Percentiles rank a stretch among this genome's conserved stretches.
Conservation (phyloP, 2,113 vertebrate species). For the Peromyscus polionotus region DNA sequence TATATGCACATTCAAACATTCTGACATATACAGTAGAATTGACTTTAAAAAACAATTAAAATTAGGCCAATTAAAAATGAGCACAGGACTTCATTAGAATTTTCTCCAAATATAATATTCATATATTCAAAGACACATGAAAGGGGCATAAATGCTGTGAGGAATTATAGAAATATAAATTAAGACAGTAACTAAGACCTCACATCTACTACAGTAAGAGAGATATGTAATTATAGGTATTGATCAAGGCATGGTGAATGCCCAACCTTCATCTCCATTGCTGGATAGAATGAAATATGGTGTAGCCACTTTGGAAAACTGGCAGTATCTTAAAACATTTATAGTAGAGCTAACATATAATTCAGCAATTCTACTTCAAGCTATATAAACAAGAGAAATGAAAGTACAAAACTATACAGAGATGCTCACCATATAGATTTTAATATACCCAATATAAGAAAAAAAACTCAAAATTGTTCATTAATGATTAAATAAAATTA, state of each 20-base stretch:
- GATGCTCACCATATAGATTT: neutral
- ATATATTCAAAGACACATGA: neutral
- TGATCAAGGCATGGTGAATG: neutral
- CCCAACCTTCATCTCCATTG: neutral
- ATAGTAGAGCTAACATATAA: neutral
- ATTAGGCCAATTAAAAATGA: neutral
- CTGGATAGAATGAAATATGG: neutral
- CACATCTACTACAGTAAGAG: neutral
- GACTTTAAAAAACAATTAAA: neutral
- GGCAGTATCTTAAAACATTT: neutral
- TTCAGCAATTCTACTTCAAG: neutral
- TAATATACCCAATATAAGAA: neutral
- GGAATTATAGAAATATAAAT: conserved; percentile 17
- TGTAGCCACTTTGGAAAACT: neutral
- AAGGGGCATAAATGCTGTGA: neutral
- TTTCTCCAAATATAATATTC: neutral
- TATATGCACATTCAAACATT: too few species aligned
- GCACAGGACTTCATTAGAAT: neutral
- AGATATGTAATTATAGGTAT: neutral
- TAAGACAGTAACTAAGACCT: neutral
- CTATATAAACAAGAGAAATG: neutral
- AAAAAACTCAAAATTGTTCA: neutral
- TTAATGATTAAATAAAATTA: neutral
- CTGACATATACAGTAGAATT: neutral
- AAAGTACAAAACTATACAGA: neutral